Evolutionary conservation across 2,888 invertebrate genomes (phyloP), one percentile per base, ranked within the genome.

Genomic region (Busseola fusca): DNA sequence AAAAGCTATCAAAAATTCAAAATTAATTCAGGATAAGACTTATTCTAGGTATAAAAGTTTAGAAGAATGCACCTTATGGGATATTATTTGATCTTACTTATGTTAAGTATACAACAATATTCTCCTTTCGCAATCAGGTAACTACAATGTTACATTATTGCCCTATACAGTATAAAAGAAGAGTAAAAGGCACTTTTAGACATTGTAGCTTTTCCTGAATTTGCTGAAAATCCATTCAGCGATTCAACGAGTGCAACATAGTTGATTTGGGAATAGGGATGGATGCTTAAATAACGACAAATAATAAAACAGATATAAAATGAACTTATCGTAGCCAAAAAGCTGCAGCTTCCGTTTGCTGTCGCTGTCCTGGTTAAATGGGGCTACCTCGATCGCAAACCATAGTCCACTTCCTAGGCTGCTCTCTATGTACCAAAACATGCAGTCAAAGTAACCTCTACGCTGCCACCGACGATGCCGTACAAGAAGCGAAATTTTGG

Each of bases 31-130:
- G 34, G 34, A 34, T 34, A 34, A 6, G 0, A 34, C 34, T 34
- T 3, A 34, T 34, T 34, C 34, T 34, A 34, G 34, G 34, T 34
- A 34, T 34, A 34, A 34, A 34, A 34, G 34, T 34, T 34, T 34
- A 34, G 34, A 6, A 34, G 34, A 5, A 34, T 2, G 34, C 34
- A 5, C 34, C 34, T 5, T 34, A 34, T 34, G 5, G n/a, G 9
- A 64, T 16, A 64, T 73, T 48, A 67, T 69, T 56, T n/a, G 5
- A 52, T 58, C 7, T 57, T 25, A 10, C 50, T 3, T 60, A 56
- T 21, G 4, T 56, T 56, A 56, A 3, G 27, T 54, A 18, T 18
- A 9, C 2, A 16, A 18, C 21, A 10, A 12, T 7, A 30, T 18
- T 18, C 10, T 25, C 0, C 12, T 18, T 27, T 40, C 3, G 4